phyloP scores from a whole-genome alignment of 1,140 invertebrate genomes.

The Atta colombica region DNA sequence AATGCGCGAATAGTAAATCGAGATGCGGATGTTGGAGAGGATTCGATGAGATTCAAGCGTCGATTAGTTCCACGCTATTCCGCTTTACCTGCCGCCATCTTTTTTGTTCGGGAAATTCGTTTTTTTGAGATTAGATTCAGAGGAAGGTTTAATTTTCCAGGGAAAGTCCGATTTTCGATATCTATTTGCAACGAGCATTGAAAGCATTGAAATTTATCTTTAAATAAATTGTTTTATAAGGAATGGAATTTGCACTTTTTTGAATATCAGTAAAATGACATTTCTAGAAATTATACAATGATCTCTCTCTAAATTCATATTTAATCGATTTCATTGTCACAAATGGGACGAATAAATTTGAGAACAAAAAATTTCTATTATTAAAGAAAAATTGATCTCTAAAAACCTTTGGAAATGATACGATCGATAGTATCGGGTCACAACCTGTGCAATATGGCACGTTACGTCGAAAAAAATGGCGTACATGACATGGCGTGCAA shows the following conservation, averaged over 20 bases:
- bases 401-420: constrained; percentile 23
- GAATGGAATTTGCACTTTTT: neutral
- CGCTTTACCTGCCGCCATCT: constrained; percentile 55
- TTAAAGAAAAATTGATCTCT: neutral
- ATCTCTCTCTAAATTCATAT: neutral
- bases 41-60: constrained; percentile 60
- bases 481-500: constrained; percentile 51
- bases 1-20: constrained; percentile 63
- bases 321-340: neutral
- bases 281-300: neutral
- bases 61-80: constrained; percentile 58
- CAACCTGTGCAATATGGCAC: constrained; percentile 9
- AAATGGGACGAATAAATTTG: neutral
- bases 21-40: constrained; percentile 51
- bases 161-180: constrained; percentile 21
- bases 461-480: constrained; percentile 34
- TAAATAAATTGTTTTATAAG: neutral
- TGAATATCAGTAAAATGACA: neutral
- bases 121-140: constrained; percentile 47
- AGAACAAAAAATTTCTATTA: neutral
- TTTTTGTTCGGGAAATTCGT: constrained; percentile 57
- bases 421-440: neutral
- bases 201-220: neutral
- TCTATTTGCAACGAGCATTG: constrained; percentile 9
- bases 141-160: constrained; percentile 31